Percentiles rank a stretch among this genome's conserved stretches.
Evolutionary conservation across 2,797 vertebrate genomes (phyloP).

Genomic region (Pantherophis vulpinus): DNA sequence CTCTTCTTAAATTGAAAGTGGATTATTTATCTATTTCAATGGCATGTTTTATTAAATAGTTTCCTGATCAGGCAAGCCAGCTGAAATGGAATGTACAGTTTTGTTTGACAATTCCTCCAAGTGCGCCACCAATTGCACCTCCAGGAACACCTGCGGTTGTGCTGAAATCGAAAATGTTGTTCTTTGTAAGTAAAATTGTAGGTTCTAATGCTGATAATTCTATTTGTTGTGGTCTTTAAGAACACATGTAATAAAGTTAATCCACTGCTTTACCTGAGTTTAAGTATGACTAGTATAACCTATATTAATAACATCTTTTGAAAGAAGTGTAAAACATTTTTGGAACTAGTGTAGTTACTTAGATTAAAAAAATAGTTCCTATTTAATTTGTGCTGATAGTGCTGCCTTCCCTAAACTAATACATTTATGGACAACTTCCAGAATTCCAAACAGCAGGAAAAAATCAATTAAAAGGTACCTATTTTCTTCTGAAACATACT

Average conservation of each 20-base stretch:
- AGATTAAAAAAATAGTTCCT: neutral
- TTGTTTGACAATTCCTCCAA: slow-evolving; percentile 98
- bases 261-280: neutral
- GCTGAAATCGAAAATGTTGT: slow-evolving; percentile 99
- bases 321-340: neutral
- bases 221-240: neutral
- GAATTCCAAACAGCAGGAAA: neutral
- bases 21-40: slow-evolving; percentile 24
- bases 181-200: slow-evolving; percentile 87
- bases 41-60: slow-evolving; percentile 72
- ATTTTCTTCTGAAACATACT: neutral
- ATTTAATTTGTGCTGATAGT: neutral
- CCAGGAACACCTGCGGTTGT: slow-evolving; percentile 98
- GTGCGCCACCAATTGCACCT: slow-evolving; percentile 95
- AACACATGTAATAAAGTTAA: neutral
- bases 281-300: neutral
- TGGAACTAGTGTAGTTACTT: neutral
- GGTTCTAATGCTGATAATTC: neutral
- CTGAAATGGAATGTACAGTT: slow-evolving; percentile 99
- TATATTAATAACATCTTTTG: neutral
- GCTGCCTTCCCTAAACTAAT: neutral
- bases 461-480: neutral
- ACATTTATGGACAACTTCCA: neutral
- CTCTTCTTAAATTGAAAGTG: neutral
- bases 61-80: slow-evolving; percentile 94